Evolutionary conservation across 2,113 vertebrate genomes (phyloP), one percentile per base, ranked within the genome.

Genomic region (Gila orcuttii): DNA sequence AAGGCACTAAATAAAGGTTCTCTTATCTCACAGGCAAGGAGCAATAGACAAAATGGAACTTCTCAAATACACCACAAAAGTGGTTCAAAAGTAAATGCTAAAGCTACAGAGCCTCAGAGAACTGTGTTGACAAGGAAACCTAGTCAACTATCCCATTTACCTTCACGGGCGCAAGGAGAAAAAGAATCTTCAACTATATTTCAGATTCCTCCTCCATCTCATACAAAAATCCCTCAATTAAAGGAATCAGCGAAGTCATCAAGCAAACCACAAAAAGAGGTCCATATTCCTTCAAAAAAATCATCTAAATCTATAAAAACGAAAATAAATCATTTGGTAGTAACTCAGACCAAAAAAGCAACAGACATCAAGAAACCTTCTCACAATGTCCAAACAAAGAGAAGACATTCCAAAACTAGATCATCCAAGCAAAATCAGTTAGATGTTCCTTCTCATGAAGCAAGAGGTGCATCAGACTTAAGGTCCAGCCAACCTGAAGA

Each of bases 331-430:
- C 6, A 31, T 79, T 60, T 82, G 19, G 17, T 77, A 25, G 28
- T 11, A 68, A 31, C 3, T n/a, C 21, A 15, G 33, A 7, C 21
- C n/a, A 50, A 76, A 60, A 52, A 77, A 19, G 64, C 82, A 64
- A 21, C 77, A 4, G 74, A 84, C 12, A 66, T 86, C 33, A 90
- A 84, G 55, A 90, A 85, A 55, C 13, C n/a, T 0, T 55, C 82
- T 62, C 87, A 88, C 2, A 57, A 64, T 68, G 85, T 57, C 4
- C 88, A 88, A 52, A 82, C n/a, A 45, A 87, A 77, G 25, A 69
- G 10, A 6, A 52, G 78, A 10, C 83, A 73, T 64, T 25, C 60
- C 13, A 88, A 88, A 82, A 86, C 52, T 7, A 39, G 7, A 42
- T 13, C 71, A 1, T 21, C 28, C 31, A 85, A 60, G 2, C 71